Percentiles rank a stretch among this genome's conserved stretches.
Conservation (phyloP, 2,888 invertebrate genomes). For the Odontocerum albicorne region DNA sequence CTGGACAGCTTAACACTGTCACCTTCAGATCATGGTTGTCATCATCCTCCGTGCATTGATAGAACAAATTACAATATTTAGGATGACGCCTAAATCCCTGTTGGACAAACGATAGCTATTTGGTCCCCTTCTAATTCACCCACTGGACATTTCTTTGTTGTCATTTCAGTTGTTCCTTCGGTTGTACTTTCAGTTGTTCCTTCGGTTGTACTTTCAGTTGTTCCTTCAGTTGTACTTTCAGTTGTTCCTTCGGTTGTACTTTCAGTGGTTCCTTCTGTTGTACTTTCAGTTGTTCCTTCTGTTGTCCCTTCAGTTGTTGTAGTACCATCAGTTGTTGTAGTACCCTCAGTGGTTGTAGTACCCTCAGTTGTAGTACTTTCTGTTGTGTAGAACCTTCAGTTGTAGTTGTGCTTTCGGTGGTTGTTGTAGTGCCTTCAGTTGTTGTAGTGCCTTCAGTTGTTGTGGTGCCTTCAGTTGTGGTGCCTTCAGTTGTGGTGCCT, state of each 20-base stretch:
- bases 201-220: conserved; percentile 36
- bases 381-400: conserved; percentile 31
- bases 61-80: conserved; percentile 80
- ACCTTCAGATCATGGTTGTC: conserved; percentile 72
- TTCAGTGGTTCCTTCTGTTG: conserved; percentile 23
- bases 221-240: conserved; percentile 35
- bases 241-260: conserved; percentile 37
- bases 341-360: conserved; percentile 39
- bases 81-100: conserved; percentile 83
- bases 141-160: conserved; percentile 45
- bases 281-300: conserved; percentile 39
- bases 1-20: conserved; percentile 74
- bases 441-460: conserved; percentile 41
- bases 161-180: conserved; percentile 38
- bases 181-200: conserved; percentile 38
- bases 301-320: conserved; percentile 38
- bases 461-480: conserved; percentile 39
- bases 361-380: conserved; percentile 32
- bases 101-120: conserved; percentile 74
- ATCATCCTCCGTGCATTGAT: conserved; percentile 73
- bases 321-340: conserved; percentile 39
- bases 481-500: conserved; percentile 27
- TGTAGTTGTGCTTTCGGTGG: conserved; percentile 37
- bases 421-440: too few relatives aligned
- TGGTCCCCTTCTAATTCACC: conserved; percentile 68